These are phyloP conservation scores for Sarcophaga caerulescens DNA, from an alignment of 2,888 invertebrate species.

Conservation along the genomic window DNA sequence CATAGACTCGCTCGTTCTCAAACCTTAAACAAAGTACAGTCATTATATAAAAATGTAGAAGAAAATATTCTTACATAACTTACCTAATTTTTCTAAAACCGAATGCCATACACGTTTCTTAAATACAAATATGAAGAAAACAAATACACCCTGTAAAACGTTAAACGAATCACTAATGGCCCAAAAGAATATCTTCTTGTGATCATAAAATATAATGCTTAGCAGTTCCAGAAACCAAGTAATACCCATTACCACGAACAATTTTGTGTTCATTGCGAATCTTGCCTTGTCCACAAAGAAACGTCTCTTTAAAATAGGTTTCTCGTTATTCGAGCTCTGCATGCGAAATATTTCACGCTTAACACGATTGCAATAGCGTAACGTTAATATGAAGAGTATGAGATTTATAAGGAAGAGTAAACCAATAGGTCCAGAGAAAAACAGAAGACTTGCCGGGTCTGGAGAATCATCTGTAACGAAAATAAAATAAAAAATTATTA, in stretches of 20 bases:
- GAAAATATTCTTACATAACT: slow-evolving; percentile 52
- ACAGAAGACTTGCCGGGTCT: slow-evolving; percentile 82
- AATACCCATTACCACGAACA: slow-evolving; percentile 91
- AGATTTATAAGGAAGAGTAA: slow-evolving; percentile 85
- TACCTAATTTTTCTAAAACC: slow-evolving; percentile 83
- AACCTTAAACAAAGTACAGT: slow-evolving; percentile 34
- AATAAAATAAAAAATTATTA: too few relatives aligned
- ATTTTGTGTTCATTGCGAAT: slow-evolving; percentile 87
- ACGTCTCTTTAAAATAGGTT: slow-evolving; percentile 83
- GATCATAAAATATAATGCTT: slow-evolving; percentile 83
- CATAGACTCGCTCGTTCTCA: slow-evolving; percentile 59
- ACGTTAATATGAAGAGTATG: slow-evolving; percentile 86
- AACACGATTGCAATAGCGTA: slow-evolving; percentile 86
- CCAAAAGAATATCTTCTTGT: slow-evolving; percentile 81
- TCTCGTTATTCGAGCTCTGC: slow-evolving; percentile 85
- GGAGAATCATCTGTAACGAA: slow-evolving; percentile 75
- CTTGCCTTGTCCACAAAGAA: slow-evolving; percentile 87
- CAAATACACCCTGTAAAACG: slow-evolving; percentile 87
- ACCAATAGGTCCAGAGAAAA: slow-evolving; percentile 86
- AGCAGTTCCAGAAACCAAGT: slow-evolving; percentile 87
- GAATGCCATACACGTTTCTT: slow-evolving; percentile 86
- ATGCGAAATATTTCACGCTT: slow-evolving; percentile 88
- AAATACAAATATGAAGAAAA: slow-evolving; percentile 87
- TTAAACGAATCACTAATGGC: slow-evolving; percentile 86
- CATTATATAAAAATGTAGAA: neutral